A percentile compares a stretch with the other conserved stretches of the same genome.
Evolutionary conservation across 1,140 invertebrate genomes (phyloP).

Genomic region (Drosophila lacertosa): DNA sequence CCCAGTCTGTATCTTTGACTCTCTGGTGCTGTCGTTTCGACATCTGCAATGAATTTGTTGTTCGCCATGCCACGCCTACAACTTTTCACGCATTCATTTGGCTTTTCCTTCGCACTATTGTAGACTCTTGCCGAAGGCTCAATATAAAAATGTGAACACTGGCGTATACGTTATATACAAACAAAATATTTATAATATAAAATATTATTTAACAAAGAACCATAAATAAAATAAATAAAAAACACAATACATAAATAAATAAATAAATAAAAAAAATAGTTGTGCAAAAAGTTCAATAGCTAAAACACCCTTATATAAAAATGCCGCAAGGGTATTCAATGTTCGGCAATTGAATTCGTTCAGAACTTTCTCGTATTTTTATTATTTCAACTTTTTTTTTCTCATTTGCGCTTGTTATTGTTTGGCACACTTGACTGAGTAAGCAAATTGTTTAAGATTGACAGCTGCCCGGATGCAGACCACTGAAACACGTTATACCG

Average conservation of each 20-base stretch:
- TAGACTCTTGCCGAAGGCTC: not conserved
- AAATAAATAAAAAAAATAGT: too few species aligned
- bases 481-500: slow-evolving; percentile 8
- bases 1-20: slow-evolving; percentile 3
- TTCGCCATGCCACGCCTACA: slow-evolving; percentile 26
- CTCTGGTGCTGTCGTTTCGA: slow-evolving; percentile 18
- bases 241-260: too few species aligned
- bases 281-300: too few species aligned
- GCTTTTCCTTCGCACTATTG: not conserved
- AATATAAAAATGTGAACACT: not conserved
- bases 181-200: too few species aligned
- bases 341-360: not conserved
- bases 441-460: slow-evolving; percentile 73
- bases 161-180: not conserved
- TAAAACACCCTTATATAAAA: too few species aligned
- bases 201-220: too few species aligned
- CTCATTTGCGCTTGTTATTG: slow-evolving; percentile 54
- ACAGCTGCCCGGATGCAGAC: slow-evolving; percentile 42
- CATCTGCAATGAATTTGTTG: slow-evolving; percentile 58
- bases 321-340: not conserved
- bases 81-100: slow-evolving; percentile 26
- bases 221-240: too few species aligned
- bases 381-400: slow-evolving; percentile 23
- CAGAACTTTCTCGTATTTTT: not conserved
- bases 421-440: slow-evolving; percentile 65